Percentiles rank a stretch among this genome's conserved stretches.
These are phyloP conservation scores for Odontocolon sp. DNA, from an alignment of 2,888 invertebrate species.

Conservation along the genomic window DNA sequence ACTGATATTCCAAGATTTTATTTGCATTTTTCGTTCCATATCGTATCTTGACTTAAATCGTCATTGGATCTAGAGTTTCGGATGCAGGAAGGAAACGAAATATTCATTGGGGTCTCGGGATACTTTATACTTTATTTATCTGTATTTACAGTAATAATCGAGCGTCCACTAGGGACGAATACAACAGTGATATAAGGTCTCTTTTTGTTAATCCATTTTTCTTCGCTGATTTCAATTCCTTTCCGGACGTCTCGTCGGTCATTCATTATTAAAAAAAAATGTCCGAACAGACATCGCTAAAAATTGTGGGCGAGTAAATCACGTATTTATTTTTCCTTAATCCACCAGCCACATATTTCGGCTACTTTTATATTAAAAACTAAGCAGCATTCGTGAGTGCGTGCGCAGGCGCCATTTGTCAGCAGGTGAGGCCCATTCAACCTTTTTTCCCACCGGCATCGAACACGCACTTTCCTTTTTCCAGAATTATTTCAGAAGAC, in stretches of 20 bases:
- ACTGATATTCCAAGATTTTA: too few species aligned
- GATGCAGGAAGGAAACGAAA: background rate
- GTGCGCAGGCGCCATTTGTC: conserved; percentile 2
- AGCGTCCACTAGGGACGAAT: conserved; percentile 22
- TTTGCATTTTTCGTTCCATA: background rate
- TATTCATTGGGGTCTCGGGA: background rate
- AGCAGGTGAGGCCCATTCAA: background rate
- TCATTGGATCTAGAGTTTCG: background rate
- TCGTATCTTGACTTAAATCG: background rate
- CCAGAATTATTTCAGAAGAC: background rate
- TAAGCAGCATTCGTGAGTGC: conserved; percentile 19
- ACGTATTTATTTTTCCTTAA: conserved; percentile 20
- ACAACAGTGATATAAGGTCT: conserved; percentile 27
- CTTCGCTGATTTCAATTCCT: conserved; percentile 6
- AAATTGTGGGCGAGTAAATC: conserved; percentile 1
- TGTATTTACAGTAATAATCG: conserved; percentile 55
- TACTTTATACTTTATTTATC: conserved; percentile 39
- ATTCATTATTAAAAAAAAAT: conserved; percentile 5
- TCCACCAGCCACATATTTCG: background rate
- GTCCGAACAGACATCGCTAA: background rate
- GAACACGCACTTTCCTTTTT: conserved; percentile 14
- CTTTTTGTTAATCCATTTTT: background rate
- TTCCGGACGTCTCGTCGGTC: too few species aligned
- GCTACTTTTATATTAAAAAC: conserved; percentile 15
- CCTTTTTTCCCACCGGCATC: background rate